Percentiles rank a stretch among this genome's conserved stretches.
phyloP scores from a whole-genome alignment of 1,140 invertebrate species.

The Hestina assimilis region DNA sequence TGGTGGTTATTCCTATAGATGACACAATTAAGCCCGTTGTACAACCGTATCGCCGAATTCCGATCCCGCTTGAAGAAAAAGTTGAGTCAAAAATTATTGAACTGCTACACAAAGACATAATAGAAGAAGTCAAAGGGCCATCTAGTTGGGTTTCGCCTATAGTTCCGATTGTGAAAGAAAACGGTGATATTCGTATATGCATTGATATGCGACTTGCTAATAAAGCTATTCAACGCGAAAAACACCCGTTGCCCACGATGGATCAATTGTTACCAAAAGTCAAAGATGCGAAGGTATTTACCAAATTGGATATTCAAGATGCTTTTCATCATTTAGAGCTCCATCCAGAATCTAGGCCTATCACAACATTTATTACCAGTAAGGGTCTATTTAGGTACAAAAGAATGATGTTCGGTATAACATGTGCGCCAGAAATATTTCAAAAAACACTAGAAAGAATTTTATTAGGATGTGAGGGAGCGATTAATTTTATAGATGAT shows the following conservation, averaged over 20 bases:
- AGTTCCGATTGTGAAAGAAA: slow-evolving; percentile 31
- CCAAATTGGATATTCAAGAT: slow-evolving; percentile 38
- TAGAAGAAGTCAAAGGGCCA: slow-evolving; percentile 35
- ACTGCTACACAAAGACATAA: slow-evolving; percentile 8
- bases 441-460: slow-evolving; percentile 30
- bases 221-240: slow-evolving; percentile 37
- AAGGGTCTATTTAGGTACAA: slow-evolving; percentile 35
- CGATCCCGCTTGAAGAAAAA: slow-evolving; percentile 23
- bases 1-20: background rate
- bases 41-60: slow-evolving; percentile 6
- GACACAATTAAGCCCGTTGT: background rate
- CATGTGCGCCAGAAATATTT: slow-evolving; percentile 35
- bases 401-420: slow-evolving; percentile 28
- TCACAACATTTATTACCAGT: slow-evolving; percentile 37
- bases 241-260: slow-evolving; percentile 38
- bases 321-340: slow-evolving; percentile 38
- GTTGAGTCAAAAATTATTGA: slow-evolving; percentile 15
- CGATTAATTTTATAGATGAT: slow-evolving; percentile 19
- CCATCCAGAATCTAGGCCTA: slow-evolving; percentile 17
- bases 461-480: slow-evolving; percentile 12
- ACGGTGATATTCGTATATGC: slow-evolving; percentile 39
- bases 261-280: slow-evolving; percentile 31
- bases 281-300: slow-evolving; percentile 35
- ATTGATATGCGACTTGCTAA: slow-evolving; percentile 41
- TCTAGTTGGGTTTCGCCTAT: slow-evolving; percentile 42